Evolutionary conservation across 2,888 invertebrate genomes (phyloP), one percentile per base, ranked within the genome.

Genomic region (Harmothoe impar): DNA sequence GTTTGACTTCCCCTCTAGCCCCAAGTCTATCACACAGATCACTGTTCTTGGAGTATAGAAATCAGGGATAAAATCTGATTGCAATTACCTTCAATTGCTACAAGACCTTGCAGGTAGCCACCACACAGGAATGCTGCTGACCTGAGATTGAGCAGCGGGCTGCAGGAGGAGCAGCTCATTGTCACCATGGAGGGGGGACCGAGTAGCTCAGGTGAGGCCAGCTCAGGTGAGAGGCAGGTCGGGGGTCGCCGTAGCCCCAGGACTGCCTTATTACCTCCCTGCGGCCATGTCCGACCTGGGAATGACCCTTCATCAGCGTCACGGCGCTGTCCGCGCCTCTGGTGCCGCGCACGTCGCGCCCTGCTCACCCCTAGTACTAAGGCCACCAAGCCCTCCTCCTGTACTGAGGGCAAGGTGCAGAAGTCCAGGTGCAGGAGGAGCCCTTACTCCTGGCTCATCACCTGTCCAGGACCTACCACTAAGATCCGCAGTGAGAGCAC

Each of bases 391-490:
- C 0, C 29, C 72, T 72, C 72, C 72, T 72, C 72, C 72, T 29
- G n/a, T 3, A 72, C n/a, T 29, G 72, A 72, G 72, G 72, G 72
- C 72, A 72, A 72, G 29, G 72, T 72, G 5, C 72, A 29, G 15
- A 72, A 72, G 29, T 7, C 25, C 25, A 23, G 72, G 15, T 25
- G 20, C 72, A 72, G 72, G 72, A 72, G 72, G 72, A 72, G 72
- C 17, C 72, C 72, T 5, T 72, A 72, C 72, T 15, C 72, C 72
- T 72, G 72, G 72, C 72, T 72, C n/a, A 0, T 72, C 29, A 72
- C 72, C 29, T 72, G 72, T 25, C 72, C 72, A 3, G 72, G 29
- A 72, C 72, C 72, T 15, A 72, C 72, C 5, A 25, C 5, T 20
- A 62, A 15, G n/a, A 20, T 5, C 72, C 72, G 72, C 3, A 15